Evolutionary conservation across 2,888 invertebrate genomes (phyloP), one percentile per base, ranked within the genome.

Genomic region (Cryptosula pallasiana): DNA sequence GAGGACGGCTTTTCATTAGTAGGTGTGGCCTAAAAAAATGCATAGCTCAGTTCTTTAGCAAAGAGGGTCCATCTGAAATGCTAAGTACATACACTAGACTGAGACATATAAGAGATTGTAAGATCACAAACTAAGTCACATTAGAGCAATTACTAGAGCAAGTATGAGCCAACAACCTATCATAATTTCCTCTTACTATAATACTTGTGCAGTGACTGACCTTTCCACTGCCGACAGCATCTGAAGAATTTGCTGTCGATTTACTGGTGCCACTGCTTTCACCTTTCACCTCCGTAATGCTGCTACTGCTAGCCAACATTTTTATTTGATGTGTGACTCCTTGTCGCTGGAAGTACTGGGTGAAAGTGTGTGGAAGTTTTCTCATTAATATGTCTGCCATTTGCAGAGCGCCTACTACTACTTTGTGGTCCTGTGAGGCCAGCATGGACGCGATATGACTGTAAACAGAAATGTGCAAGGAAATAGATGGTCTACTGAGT

Each of bases 401-500:
- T 87, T 99, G 98, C 71, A 98, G 87, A 57, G 97, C 95, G 72
- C 95, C 95, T 70, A 98, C 96, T 58, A 97, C 95, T 81, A 98
- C 95, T 81, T 95, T 90, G 75, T 98, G 88, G 87, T 98, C 98
- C 83, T 91, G 93, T 16, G 96, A 96, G 0, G 96, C 95, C 90
- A 98, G 90, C 96, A 98, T 98, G 73, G 95, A 95, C 35, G 97
- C 97, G 82, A 98, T 94, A 86, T 98, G 96, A 79, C 96, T 96
- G 74, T 29, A 80, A 78, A 34, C 20, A 45, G 5, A 45, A 45
- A 45, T 45, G 45, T n/a, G n/a, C n/a, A n/a, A n/a, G n/a, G n/a
- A n/a, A n/a, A n/a, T n/a, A n/a, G n/a, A n/a, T n/a, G n/a, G n/a
- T n/a, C n/a, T n/a, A n/a, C n/a, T n/a, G n/a, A n/a, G 13, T 16